Evolutionary conservation across 2,888 invertebrate genomes (phyloP).

Genomic region (Chalcosyrphus nemorum): DNA sequence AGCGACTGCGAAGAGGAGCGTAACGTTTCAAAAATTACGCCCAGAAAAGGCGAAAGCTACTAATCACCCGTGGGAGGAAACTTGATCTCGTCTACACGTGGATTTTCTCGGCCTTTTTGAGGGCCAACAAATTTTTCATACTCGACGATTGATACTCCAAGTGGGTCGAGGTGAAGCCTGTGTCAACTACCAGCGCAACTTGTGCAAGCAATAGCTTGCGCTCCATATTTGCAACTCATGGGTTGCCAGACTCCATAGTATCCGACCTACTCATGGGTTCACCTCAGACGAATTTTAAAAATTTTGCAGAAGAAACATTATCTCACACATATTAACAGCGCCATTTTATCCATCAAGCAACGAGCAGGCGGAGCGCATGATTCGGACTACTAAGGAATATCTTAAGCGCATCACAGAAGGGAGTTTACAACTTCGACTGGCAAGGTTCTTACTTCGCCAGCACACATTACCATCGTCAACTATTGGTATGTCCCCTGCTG

Average conservation of each 20-base stretch:
- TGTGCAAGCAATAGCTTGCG: not conserved
- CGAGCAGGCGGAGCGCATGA: conserved; percentile 1
- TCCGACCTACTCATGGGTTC: too few species aligned
- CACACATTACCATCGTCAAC: not conserved
- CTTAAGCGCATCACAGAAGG: not conserved
- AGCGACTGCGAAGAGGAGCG: too few species aligned
- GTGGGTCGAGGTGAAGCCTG: conserved; percentile 1
- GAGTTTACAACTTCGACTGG: not conserved
- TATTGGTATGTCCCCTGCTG: not conserved
- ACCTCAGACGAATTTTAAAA: not conserved
- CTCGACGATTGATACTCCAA: conserved; percentile 3
- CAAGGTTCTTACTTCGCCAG: not conserved
- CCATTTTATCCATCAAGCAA: conserved; percentile 1
- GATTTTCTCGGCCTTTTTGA: not conserved
- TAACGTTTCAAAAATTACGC: too few species aligned
- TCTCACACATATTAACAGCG: not conserved
- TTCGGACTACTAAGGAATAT: not conserved
- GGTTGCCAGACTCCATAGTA: conserved; percentile 9
- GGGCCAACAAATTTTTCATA: not conserved
- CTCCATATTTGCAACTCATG: not conserved
- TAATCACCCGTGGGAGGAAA: too few species aligned
- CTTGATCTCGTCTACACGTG: not conserved
- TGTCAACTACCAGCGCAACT: not conserved
- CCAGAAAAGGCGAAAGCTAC: too few species aligned
- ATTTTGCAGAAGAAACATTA: not conserved